Base-by-base conservation (phyloP, 2,797 vertebrate species). In the Pangasius larnaudii region DNA sequence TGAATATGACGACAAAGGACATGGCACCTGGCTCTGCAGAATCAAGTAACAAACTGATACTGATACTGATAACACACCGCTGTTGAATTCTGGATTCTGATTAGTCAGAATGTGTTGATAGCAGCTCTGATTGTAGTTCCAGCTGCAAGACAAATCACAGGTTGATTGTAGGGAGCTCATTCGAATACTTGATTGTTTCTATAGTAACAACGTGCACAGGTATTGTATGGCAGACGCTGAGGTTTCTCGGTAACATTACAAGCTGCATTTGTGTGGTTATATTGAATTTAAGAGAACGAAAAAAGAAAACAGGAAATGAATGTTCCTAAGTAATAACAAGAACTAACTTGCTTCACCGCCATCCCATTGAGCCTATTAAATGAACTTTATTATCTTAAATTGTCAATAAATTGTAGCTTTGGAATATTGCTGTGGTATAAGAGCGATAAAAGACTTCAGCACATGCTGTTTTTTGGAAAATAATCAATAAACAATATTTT, bases 1-100 rank as follows among this genome's bases (percentile, higher is more conserved):
- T 90, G 98, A 99, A 87, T 99, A 97, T 91, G 99, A 99, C 91
- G 98, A 99, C 89, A 96, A 97, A 92, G 97, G 95, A 33, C 97
- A 97, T 3, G 97, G 98, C 82, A 96, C 95, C 82, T 99, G 99
- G 99, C 96, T 99, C 0, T 99, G 99, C 95, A 97, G 98, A 93
- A 97, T 99, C 92, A 99, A 97, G 99, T 99, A 95, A 86, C 95
- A 92, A 5, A 3, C 49, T 33, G 67, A 2, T 51, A 30, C 39
- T 19, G n/a, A 33, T 61, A 11, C 2, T 14, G 36, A 39, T 24
- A 33, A 79, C 3, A 14, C 24, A 19, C 13, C 14, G 33, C 49
- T 53, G 49, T 30, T 77, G 13, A 58, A 58, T 79, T 36, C 16
- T 36, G 51, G 6, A 8, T 77, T 14, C 42, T n/a, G 46, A 75